Evolutionary conservation across 2,113 vertebrate genomes (phyloP), one percentile per base, ranked within the genome.

Genomic region (Deroptyus accipitrinus): DNA sequence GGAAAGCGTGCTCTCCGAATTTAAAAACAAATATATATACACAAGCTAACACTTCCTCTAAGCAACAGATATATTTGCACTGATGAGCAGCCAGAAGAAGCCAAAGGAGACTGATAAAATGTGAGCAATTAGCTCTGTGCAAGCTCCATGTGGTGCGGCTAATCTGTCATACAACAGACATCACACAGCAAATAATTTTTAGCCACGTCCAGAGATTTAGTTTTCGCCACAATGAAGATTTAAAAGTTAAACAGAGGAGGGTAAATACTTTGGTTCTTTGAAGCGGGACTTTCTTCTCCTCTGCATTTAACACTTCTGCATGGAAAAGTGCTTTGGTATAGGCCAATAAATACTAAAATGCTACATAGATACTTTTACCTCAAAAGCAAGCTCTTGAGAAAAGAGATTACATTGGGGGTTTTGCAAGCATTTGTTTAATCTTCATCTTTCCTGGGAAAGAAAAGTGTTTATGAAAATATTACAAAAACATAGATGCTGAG

Each of bases 351-450:
- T 33, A 81, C 9, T 33, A 83, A 75, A 88, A 15, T 44, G n/a
- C 17, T 22, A 11, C 5, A 66, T 1, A 81, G 20, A 3, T 77
- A 51, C 9, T 63, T 83, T 24, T 55, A 81, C 8, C 88, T 10
- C 14, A 84, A 62, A 86, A 78, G 33, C 35, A 61, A 13, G 9
- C 13, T 72, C 62, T 41, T 31, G 19, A 83, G n/a, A 74, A 87
- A 86, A 77, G 8, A 48, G 1, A 86, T 20, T 61, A 73, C 23
- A 23, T 1, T 17, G 13, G 1, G 1, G 0, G 0, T 35, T 85
- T 66, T 37, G 8, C 13, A 55, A 64, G 18, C 7, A 39, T 74
- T 69, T 69, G 13, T 91, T 91, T 41, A 83, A 48, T 49, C 17
- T 90, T 75, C 23, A 28, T 48, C 33, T 70, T 80, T 19, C 54